phyloP scores from a whole-genome alignment of 2,888 invertebrate genomes.

The Alcis repandata region DNA sequence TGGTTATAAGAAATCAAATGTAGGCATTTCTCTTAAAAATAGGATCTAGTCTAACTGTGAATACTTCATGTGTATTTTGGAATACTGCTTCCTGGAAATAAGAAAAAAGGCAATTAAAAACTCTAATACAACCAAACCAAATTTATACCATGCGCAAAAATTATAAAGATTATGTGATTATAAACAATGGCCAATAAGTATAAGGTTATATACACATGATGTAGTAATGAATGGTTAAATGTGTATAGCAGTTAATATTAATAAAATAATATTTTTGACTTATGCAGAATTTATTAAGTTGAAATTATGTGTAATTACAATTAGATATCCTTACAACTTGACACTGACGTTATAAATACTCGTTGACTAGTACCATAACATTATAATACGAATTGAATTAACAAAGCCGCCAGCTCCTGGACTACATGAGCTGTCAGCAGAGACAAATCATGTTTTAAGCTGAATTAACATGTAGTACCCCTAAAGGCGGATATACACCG shows the following conservation, averaged over 20 bases:
- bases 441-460: conserved; percentile 30
- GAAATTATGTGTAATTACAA: conserved; percentile 80
- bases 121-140: conserved; percentile 40
- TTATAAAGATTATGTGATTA: not conserved
- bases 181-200: not conserved
- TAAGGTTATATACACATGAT: not conserved
- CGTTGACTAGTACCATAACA: conserved; percentile 78
- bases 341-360: conserved; percentile 79
- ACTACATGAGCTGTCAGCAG: conserved; percentile 42
- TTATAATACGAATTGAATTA: conserved; percentile 62
- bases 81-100: conserved; percentile 85
- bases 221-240: conserved; percentile 7
- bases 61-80: conserved; percentile 86
- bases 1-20: conserved; percentile 76
- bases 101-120: conserved; percentile 60
- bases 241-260: conserved; percentile 43
- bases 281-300: conserved; percentile 83
- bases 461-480: conserved; percentile 17
- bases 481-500: no score
- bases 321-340: conserved; percentile 74
- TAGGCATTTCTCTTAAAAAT: conserved; percentile 80
- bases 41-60: conserved; percentile 73
- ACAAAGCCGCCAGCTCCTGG: conserved; percentile 46
- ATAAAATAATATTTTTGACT: conserved; percentile 69
- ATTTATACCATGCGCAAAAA: not conserved